Evolutionary conservation across 2,113 vertebrate species (phyloP).

Genomic region (Dascyllus trimaculatus): DNA sequence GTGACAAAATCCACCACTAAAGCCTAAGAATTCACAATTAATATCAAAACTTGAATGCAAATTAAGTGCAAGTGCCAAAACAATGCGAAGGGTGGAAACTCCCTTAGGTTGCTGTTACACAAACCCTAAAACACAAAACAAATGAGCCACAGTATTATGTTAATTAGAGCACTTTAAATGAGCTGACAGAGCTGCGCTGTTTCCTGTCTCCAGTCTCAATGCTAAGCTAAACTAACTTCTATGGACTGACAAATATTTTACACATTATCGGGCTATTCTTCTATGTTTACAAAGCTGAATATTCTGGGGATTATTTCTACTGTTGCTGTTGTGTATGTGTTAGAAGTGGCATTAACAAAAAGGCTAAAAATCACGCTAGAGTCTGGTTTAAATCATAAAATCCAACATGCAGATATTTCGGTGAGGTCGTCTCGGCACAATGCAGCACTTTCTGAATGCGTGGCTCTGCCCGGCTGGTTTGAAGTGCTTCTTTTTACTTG

Average conservation of each 20-base stretch:
- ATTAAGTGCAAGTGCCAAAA: too few species aligned
- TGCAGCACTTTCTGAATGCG: slow-evolving; percentile 16
- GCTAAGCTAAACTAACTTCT: slow-evolving; percentile 16
- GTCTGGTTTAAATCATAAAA: too few species aligned
- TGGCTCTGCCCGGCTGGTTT: slow-evolving; percentile 13
- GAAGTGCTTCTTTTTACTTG: background rate
- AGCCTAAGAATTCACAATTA: too few species aligned
- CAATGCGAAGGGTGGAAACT: too few species aligned
- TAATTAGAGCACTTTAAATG: background rate
- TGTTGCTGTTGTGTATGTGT: background rate
- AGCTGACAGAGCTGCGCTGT: background rate
- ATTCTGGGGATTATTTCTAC: background rate
- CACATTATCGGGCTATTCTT: background rate
- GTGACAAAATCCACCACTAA: background rate
- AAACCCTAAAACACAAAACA: too few species aligned
- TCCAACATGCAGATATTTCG: too few species aligned
- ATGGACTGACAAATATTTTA: background rate
- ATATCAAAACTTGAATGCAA: too few species aligned
- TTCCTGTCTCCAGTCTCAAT: background rate
- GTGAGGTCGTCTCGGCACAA: background rate
- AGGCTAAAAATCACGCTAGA: background rate
- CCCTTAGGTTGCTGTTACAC: too few species aligned
- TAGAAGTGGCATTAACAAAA: slow-evolving; percentile 25
- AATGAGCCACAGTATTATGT: background rate
- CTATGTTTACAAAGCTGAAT: background rate